These are phyloP conservation scores for Orycteropus afer DNA, from an alignment of 2,113 vertebrate species.

Conservation along the genomic window DNA sequence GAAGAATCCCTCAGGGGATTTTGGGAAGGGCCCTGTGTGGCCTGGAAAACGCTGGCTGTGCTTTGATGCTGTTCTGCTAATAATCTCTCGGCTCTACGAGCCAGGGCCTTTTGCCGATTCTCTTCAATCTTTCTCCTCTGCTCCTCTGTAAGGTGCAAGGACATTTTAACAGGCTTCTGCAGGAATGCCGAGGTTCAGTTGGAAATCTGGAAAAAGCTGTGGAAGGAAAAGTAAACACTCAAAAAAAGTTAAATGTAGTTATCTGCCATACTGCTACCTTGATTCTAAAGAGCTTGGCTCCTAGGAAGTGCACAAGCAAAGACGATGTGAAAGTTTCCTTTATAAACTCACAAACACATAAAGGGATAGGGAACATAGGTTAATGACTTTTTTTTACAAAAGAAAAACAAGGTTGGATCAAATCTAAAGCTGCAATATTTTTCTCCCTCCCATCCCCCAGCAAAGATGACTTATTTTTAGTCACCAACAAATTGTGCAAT, in stretches of 20 bases:
- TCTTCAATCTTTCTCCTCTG: conserved; percentile 94
- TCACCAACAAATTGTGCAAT: not conserved
- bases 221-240: conserved; percentile 27
- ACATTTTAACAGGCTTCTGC: conserved; percentile 87
- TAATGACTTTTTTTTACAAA: not conserved
- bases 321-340: not conserved
- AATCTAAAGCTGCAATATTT: not conserved
- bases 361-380: not conserved
- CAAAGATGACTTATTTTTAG: not conserved
- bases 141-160: conserved; percentile 91
- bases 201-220: conserved; percentile 66
- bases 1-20: not conserved
- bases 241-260: not conserved
- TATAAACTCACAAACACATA: not conserved
- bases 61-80: conserved; percentile 81
- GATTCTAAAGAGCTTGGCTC: conserved; percentile 52
- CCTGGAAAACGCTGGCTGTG: not conserved
- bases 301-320: not conserved
- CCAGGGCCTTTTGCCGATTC: conserved; percentile 93
- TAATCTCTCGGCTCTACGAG: conserved; percentile 92
- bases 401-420: not conserved
- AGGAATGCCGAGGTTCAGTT: conserved; percentile 48
- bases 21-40: not conserved
- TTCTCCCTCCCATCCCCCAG: conserved; percentile 8
- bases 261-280: not conserved